Evolutionary conservation across 2,888 invertebrate genomes (phyloP).

Genomic region (Villa cingulata): DNA sequence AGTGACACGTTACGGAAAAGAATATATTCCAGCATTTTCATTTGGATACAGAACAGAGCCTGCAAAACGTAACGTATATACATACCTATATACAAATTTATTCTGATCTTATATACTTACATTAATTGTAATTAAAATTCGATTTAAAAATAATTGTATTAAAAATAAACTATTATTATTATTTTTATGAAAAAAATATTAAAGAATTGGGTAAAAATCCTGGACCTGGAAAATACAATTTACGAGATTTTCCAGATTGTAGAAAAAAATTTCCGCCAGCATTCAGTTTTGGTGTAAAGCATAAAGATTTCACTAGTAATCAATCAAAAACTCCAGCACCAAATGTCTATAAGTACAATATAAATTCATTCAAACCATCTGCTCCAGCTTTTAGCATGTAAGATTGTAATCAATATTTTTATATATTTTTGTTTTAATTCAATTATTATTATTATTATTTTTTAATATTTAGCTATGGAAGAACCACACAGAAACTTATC

Average conservation of each 20-base stretch:
- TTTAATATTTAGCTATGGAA: slow-evolving; percentile 19
- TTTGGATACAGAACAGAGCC: too few species aligned
- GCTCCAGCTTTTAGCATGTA: slow-evolving; percentile 29
- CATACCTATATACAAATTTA: too few species aligned
- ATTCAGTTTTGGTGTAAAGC: slow-evolving; percentile 37
- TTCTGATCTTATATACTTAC: too few species aligned
- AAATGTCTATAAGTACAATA: slow-evolving; percentile 24
- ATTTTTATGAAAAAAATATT: too few species aligned
- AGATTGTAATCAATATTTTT: slow-evolving; percentile 4
- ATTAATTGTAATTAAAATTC: too few species aligned
- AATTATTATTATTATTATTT: background rate
- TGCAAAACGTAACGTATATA: too few species aligned
- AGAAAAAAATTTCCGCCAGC: slow-evolving; percentile 29
- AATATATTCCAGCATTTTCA: slow-evolving; percentile 35
- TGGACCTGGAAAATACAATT: slow-evolving; percentile 28
- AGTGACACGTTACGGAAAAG: slow-evolving; percentile 23
- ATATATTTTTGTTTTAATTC: background rate
- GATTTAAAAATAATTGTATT: too few species aligned
- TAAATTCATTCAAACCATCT: slow-evolving; percentile 19
- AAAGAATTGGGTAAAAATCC: slow-evolving; percentile 16
- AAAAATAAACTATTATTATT: too few species aligned
- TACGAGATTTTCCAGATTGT: slow-evolving; percentile 20
- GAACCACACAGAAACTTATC: background rate
- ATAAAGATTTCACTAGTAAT: background rate
- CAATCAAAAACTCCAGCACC: slow-evolving; percentile 26